These are phyloP conservation scores for Epinotia demarniana DNA, from an alignment of 2,888 invertebrate genomes.

Conservation along the genomic window DNA sequence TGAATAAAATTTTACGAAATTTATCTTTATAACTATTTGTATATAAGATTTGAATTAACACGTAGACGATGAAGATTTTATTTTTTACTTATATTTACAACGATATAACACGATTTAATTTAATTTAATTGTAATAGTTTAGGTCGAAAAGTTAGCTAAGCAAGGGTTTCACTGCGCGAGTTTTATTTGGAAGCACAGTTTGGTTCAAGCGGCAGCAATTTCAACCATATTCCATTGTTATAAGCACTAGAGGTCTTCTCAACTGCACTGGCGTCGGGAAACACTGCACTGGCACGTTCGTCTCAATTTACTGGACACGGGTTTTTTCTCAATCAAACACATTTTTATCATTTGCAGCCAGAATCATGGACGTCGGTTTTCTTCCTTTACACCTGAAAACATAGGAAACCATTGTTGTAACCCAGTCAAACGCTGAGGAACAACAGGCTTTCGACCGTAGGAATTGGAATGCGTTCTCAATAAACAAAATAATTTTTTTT, in stretches of 20 bases:
- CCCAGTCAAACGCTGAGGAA: constrained; percentile 62
- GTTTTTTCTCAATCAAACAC: constrained; percentile 76
- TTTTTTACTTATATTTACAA: constrained; percentile 64
- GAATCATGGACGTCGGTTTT: constrained; percentile 65
- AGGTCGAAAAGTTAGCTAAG: constrained; percentile 51
- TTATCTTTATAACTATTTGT: constrained; percentile 49
- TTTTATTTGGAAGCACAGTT: constrained; percentile 77
- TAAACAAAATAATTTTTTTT: constrained; percentile 3
- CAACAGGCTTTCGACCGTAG: constrained; percentile 57
- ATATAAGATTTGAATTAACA: constrained; percentile 58
- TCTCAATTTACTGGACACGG: constrained; percentile 66
- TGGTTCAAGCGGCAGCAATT: constrained; percentile 57
- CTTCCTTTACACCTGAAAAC: constrained; percentile 68
- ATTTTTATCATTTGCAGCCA: constrained; percentile 73
- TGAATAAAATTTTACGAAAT: constrained; percentile 78
- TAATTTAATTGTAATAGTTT: constrained; percentile 51
- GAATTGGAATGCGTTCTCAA: constrained; percentile 71
- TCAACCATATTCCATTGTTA: constrained; percentile 85
- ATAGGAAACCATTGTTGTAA: constrained; percentile 58
- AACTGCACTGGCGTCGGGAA: constrained; percentile 69
- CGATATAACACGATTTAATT: constrained; percentile 51
- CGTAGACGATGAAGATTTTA: constrained; percentile 69
- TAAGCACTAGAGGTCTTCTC: constrained; percentile 70
- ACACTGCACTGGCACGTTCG: constrained; percentile 77
- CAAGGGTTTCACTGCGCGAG: constrained; percentile 67